Conservation (phyloP, 2,888 invertebrate genomes). For the Macroteleia sp. region DNA sequence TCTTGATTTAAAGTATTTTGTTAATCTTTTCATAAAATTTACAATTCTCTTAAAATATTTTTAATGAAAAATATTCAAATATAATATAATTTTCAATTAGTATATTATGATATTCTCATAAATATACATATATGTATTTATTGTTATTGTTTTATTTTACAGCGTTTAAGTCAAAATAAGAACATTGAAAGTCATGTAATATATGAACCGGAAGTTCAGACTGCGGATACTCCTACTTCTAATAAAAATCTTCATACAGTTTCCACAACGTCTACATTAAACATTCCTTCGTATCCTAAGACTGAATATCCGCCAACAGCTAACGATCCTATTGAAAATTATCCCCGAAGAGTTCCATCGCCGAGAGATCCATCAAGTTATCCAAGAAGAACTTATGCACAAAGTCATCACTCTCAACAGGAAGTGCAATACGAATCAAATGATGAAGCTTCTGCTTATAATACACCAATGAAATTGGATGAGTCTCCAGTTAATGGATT, state of each 20-base stretch:
- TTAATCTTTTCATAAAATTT: too few relatives aligned
- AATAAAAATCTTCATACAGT: slow-evolving; percentile 18
- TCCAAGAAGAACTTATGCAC: slow-evolving; percentile 39
- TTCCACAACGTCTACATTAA: slow-evolving; percentile 38
- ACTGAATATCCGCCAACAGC: slow-evolving; percentile 57
- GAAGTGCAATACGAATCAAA: slow-evolving; percentile 56
- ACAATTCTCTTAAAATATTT: background rate
- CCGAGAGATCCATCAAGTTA: slow-evolving; percentile 41
- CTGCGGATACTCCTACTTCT: slow-evolving; percentile 1
- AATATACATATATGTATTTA: too few relatives aligned
- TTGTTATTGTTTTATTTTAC: too few relatives aligned
- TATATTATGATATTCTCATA: too few relatives aligned
- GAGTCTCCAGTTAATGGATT: slow-evolving; percentile 76
- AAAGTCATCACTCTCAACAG: slow-evolving; percentile 43
- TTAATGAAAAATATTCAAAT: background rate
- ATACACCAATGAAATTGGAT: slow-evolving; percentile 67
- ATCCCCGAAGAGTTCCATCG: slow-evolving; percentile 36
- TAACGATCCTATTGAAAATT: slow-evolving; percentile 37
- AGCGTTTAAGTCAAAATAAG: slow-evolving; percentile 18
- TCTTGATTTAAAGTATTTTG: too few relatives aligned
- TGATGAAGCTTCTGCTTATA: slow-evolving; percentile 56
- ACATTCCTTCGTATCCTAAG: slow-evolving; percentile 55
- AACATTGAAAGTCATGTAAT: slow-evolving; percentile 41
- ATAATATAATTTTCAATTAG: slow-evolving; percentile 1
- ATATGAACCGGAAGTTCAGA: slow-evolving; percentile 34